Evolutionary conservation across 2,888 invertebrate genomes (phyloP), one percentile per base, ranked within the genome.

Genomic region (Drosophila bunnanda): DNA sequence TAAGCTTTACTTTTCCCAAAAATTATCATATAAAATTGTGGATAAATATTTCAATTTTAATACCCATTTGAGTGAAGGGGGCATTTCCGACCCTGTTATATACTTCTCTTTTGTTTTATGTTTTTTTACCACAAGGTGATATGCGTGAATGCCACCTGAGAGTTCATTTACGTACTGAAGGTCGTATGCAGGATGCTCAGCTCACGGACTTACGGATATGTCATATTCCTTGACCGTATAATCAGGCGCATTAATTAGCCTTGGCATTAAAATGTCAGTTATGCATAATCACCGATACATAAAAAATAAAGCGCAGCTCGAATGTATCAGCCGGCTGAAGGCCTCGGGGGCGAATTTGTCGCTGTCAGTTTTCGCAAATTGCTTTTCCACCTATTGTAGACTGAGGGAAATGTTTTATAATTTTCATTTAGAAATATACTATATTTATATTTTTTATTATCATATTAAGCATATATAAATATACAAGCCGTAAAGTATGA

Each of bases 361-460:
- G 76, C 73, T 85, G 88, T 80, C 88, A 88, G 88, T 80, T 85
- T 75, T 83, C 79, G 85, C 81, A 85, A 85, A 88, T 85, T 86
- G 79, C 85, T 79, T 85, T 88, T 80, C 76, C 73, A 80, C 88
- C 79, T 84, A 77, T 88, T 55, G 36, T 66, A 53, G 3, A 34
- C 50, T 6, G 10, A 10, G 20, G 1, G 15, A 32, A 32, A 50
- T 13, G 2, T 4, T 43, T 20, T 15, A 15, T 6, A 43, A 22
- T 22, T 43, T 13, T 3, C 8, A 22, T 8, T n/a, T 2, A n/a
- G n/a, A n/a, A n/a, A 8, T 38, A 38, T 8, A 38, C 3, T n/a
- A 38, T 36, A 30, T 30, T 1, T 30, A 10, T 10, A 2, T 2
- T 25, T 28, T 28, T 28, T 7, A 8, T 30, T 10, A 30, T 30